A percentile compares a stretch with the other conserved stretches of the same genome.
Conservation (phyloP, 1,140 invertebrate species). For the Lethrus apterus region DNA sequence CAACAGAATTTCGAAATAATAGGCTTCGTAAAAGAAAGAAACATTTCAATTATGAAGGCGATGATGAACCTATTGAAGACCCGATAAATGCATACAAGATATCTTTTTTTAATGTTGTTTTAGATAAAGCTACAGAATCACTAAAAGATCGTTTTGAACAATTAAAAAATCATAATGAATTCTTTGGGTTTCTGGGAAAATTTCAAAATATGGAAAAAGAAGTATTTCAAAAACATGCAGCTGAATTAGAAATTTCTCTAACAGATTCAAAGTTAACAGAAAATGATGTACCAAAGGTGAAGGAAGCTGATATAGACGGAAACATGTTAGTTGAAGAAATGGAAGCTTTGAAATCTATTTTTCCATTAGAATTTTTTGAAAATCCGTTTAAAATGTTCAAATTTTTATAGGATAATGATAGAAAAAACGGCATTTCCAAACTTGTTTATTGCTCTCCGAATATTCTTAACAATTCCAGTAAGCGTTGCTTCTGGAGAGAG, state of each 20-base stretch:
- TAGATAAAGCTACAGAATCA: too few relatives aligned
- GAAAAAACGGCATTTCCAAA: constrained; percentile 7
- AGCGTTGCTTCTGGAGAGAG: constrained; percentile 1
- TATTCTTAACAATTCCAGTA: constrained; percentile 4
- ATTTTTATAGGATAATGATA: not conserved
- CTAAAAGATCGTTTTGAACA: too few relatives aligned
- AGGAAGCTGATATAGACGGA: not conserved
- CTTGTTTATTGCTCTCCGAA: constrained; percentile 4
- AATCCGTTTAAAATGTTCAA: not conserved
- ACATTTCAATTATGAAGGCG: too few relatives aligned
- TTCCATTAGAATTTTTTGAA: not conserved
- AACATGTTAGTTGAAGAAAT: not conserved
- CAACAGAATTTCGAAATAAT: too few relatives aligned
- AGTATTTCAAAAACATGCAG: too few relatives aligned
- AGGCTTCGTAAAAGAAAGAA: too few relatives aligned
- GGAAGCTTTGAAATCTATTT: not conserved
- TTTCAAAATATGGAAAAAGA: too few relatives aligned
- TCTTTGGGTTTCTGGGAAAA: too few relatives aligned
- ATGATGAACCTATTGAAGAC: too few relatives aligned
- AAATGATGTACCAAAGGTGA: not conserved
- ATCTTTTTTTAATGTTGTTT: too few relatives aligned
- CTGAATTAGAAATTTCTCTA: constrained; percentile 1
- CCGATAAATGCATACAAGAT: too few relatives aligned
- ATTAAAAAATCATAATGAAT: too few relatives aligned
- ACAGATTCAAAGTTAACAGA: not conserved